These are phyloP conservation scores for Indicator maculatus DNA, from an alignment of 2,113 vertebrate genomes.

Conservation along the genomic window DNA sequence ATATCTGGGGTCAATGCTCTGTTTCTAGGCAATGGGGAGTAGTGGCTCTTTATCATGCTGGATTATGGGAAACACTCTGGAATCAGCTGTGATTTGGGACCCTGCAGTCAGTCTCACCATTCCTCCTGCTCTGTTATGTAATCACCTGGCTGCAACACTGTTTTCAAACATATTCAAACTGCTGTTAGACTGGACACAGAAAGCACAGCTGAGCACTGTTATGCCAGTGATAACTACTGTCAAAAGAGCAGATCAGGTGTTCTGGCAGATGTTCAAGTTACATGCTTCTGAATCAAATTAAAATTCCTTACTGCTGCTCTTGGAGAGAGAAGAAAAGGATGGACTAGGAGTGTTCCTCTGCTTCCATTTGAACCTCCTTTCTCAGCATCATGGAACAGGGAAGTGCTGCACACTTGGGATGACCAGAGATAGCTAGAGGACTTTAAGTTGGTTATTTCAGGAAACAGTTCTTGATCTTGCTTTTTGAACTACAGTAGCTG, in stretches of 20 bases:
- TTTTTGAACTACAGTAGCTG: not conserved
- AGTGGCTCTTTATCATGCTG: not conserved
- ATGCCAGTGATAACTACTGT: not conserved
- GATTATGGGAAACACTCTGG: not conserved
- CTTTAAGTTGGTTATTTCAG: not conserved
- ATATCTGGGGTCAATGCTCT: not conserved
- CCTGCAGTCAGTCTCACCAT: not conserved
- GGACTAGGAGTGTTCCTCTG: not conserved
- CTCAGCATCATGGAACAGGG: not conserved
- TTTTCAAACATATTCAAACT: not conserved
- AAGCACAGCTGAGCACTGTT: not conserved
- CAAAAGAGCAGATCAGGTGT: not conserved
- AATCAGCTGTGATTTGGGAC: not conserved
- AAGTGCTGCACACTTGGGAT: not conserved
- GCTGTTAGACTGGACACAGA: not conserved
- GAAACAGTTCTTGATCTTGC: not conserved
- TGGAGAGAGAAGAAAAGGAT: not conserved
- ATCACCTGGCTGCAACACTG: not conserved
- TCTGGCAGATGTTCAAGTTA: not conserved
- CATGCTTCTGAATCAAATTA: not conserved
- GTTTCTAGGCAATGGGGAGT: constrained; percentile 14
- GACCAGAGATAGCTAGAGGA: not conserved
- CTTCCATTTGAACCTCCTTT: not conserved
- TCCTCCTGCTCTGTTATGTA: not conserved
- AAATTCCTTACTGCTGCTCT: not conserved